Evolutionary conservation across 2,888 invertebrate genomes (phyloP), one percentile per base, ranked within the genome.

Genomic region (Oxystoma pomonae): DNA sequence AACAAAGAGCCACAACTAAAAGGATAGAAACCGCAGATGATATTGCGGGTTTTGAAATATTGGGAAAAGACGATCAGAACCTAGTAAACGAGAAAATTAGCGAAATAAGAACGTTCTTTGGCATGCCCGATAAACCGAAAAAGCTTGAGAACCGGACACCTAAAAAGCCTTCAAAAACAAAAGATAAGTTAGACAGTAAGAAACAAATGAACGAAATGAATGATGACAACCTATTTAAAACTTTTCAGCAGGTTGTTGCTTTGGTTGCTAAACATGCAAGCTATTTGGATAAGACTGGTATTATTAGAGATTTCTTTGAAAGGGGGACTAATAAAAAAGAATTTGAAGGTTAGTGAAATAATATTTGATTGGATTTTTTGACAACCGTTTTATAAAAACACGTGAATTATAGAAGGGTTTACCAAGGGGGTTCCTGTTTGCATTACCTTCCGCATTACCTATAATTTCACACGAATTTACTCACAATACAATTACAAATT

Each of bases 1-100:
- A 88, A 74, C 94, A 95, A 71, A 81, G 94, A 60, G 88, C 90
- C 0, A 86, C 90, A 0, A 95, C 95, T 0, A 91, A 90, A 79
- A 86, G 90, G 63, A 90, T 96, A 65, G 91, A 93, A 69, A 85
- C 87, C 2, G 83, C 82, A 1, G 88, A 89, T 65, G 94, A 95
- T 73, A 83, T 95, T 20, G 90, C 89, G 59, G 92, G 92, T 20
- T 94, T 90, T 88, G 82, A 85, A 16, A 81, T 81, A 22, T 77
- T 95, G 16, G 78, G 79, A 56, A 83, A 86, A 64, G 89, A 88
- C 35, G 90, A 92, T 71, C 87, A 89, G 76, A 82, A 87, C 58
- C 76, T 82, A 19, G 81, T 94, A 35, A 73, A 88, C 5, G 82
- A 85, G 57, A 85, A 87, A 72, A 83, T 92, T 16, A 83, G 87